Base-by-base conservation (phyloP, 2,113 vertebrate species). In the Parus major region DNA sequence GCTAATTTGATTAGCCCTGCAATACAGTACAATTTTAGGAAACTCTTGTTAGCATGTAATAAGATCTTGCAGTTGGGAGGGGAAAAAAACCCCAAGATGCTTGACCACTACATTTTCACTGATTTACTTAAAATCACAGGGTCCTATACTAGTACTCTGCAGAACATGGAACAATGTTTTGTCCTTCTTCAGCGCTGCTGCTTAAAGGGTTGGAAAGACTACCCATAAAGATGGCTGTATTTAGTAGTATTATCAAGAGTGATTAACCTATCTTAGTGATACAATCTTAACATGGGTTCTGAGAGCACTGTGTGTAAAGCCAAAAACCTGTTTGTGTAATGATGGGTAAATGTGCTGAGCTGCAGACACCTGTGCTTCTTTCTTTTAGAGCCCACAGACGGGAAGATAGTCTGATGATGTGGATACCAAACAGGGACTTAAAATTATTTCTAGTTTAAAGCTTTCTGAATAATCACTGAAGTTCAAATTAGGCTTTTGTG, bases 1-100 rank as follows among this genome's bases (percentile, higher is more conserved):
- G 80, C 84, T 97, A 78, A 96, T 96, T 97, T 97, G 83, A 92
- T 97, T 97, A 86, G 55, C 82, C 72, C 95, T 87, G 93, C 93
- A 89, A 77, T 82, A 93, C 42, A 78, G 59, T 82, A 73, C 75
- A 83, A 60, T 92, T 95, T 94, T 55, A 81, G 86, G 35, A 94
- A 95, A 80, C 46, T 95, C 79, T 68, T 81, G 68, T 91, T 94
- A 86, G 81, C 35, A 28, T 92, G 55, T 93, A 92, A 70, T 92
- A 80, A 83, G 61, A 77, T 91, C 72, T 88, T 94, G 70, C 8
- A 36, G 14, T 57, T 82, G n/a, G 10, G 60, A 70, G 28, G 19
- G 42, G 1, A 16, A 46, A 55, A 76, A 84, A 55, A 24, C 61
- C 4, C 15, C 36, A 78, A 53, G n/a, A 39, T 73, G 10, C 65